Evolutionary conservation across 2,797 vertebrate species (phyloP), one percentile per base, ranked within the genome.

Genomic region (Pelodytes ibericus): DNA sequence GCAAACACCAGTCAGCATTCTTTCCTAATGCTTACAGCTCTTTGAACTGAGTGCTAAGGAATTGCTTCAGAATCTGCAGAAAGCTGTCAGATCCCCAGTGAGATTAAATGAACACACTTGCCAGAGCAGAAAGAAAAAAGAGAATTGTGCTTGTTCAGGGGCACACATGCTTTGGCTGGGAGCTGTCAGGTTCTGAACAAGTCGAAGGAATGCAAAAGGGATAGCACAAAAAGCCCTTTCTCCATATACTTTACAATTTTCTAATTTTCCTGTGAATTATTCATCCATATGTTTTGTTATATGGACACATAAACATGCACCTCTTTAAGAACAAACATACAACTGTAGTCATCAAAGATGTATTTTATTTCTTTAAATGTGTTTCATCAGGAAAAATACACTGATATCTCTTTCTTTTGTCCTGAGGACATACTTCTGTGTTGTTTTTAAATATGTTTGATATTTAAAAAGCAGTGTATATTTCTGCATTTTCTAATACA

Each of bases 31-130:
- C 83, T 89, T 78, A 60, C 72, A 82, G 84, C 79, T 83, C 80
- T 89, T 88, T 86, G 83, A 85, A 85, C 33, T 29, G 26, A 88
- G 80, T 84, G 84, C 79, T 87, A 87, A 90, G 84, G 86, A 88
- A 87, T 83, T 85, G 82, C 84, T 89, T 86, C 81, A 87, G 82
- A 83, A 90, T 80, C 76, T 85, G 82, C 58, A 81, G 83, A 81
- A 91, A 88, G 80, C 89, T 90, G 88, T 89, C 88, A 91, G 85
- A 87, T 88, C 79, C 83, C 83, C 72, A 83, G 79, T 69, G 86
- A 90, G 86, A 89, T 86, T 84, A 87, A 88, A 85, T 70, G 85
- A 89, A 80, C 64, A 72, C 71, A 76, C 75, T 85, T 86, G 81
- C 81, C 83, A 87, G 83, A 87, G 84, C 59, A 88, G 80, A 89